Percentiles rank a stretch among this genome's conserved stretches.
Evolutionary conservation across 2,888 invertebrate genomes (phyloP).

Genomic region (Caenorhabditis sp.): DNA sequence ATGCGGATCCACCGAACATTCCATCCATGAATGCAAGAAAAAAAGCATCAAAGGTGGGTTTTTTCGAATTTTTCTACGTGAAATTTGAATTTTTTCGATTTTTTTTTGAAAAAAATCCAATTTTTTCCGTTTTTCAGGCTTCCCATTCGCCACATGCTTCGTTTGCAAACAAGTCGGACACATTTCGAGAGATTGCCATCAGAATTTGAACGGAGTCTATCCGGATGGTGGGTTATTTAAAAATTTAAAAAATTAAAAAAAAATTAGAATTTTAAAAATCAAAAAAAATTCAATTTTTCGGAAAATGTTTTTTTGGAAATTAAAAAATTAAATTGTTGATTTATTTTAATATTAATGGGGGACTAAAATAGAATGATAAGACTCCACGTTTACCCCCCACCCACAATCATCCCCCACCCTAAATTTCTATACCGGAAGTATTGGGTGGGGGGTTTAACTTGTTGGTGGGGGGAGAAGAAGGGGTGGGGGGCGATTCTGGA

Average conservation of each 20-base stretch:
- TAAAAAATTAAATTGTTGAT: not conserved
- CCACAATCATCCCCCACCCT: too few relatives aligned
- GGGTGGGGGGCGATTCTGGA: too few relatives aligned
- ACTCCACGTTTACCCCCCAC: too few relatives aligned
- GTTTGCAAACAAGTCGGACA: constrained; percentile 93
- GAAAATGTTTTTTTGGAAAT: not conserved
- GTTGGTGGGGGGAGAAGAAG: too few relatives aligned
- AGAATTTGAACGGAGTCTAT: constrained; percentile 92
- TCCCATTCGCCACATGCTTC: constrained; percentile 92
- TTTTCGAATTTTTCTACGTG: not conserved
- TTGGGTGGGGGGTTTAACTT: too few relatives aligned
- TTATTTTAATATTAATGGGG: too few relatives aligned
- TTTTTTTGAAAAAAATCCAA: not conserved
- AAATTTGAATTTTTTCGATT: not conserved
- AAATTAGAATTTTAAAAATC: too few relatives aligned
- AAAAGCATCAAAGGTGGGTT: constrained; percentile 70
- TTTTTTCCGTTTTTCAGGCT: constrained; percentile 85
- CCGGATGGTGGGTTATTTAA: constrained; percentile 90
- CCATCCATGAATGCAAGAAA: constrained; percentile 84
- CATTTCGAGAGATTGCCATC: constrained; percentile 91
- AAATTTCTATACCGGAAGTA: too few relatives aligned
- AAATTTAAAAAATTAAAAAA: too few relatives aligned
- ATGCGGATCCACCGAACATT: constrained; percentile 93
- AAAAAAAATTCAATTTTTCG: too few relatives aligned
- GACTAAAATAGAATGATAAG: too few relatives aligned